A percentile compares a stretch with the other conserved stretches of the same genome.
Evolutionary conservation across 2,113 vertebrate species (phyloP).

Genomic region (Andinoacara biseriatus): DNA sequence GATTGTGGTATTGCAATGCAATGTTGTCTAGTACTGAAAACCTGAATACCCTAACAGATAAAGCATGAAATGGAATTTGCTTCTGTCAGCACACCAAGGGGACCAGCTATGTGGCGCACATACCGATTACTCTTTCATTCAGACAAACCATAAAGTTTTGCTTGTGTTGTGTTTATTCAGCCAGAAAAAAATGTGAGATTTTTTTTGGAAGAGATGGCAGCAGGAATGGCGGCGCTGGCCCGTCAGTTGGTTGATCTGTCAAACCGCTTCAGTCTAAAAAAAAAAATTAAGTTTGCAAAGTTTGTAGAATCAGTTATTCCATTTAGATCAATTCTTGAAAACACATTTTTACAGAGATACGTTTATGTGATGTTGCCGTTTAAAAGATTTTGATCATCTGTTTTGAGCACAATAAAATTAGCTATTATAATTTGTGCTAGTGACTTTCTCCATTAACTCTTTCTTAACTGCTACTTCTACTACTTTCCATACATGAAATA

Average conservation of each 20-base stretch:
- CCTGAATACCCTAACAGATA: conserved; percentile 54
- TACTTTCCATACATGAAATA: not conserved
- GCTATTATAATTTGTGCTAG: not conserved
- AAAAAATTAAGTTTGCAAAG: not conserved
- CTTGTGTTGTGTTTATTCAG: conserved; percentile 58
- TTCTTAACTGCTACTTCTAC: not conserved
- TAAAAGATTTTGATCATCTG: not conserved
- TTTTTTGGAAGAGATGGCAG: not conserved
- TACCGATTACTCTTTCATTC: conserved; percentile 50
- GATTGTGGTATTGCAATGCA: not conserved
- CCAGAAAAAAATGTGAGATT: conserved; percentile 31
- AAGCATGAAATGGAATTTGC: conserved; percentile 73
- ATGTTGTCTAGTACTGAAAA: conserved; percentile 49
- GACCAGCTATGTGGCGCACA: conserved; percentile 47
- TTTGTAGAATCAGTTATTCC: not conserved
- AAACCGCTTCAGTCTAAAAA: not conserved
- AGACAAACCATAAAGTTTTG: conserved; percentile 45
- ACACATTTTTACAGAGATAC: not conserved
- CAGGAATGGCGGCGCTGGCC: not conserved
- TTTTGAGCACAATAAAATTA: not conserved
- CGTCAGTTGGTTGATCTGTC: too few relatives aligned
- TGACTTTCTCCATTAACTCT: not conserved
- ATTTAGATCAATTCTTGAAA: not conserved
- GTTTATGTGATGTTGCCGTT: not conserved
- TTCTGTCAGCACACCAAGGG: conserved; percentile 56